Percentiles rank a stretch among this genome's conserved stretches.
Conservation (phyloP, 2,113 vertebrate genomes). For the Actinemys pallida region DNA sequence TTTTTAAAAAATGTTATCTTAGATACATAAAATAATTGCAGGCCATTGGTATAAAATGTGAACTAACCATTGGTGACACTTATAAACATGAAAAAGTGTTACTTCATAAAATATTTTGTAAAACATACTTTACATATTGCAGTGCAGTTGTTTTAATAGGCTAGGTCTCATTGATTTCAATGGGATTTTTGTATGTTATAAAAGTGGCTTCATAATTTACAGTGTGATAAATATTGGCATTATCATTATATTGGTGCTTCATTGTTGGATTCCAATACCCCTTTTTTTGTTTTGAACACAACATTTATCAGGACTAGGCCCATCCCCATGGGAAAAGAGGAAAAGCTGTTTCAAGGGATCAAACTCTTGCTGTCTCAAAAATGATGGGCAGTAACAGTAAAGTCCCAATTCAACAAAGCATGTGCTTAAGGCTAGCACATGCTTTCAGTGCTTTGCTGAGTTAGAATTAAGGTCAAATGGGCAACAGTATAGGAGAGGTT, state of each 20-base stretch:
- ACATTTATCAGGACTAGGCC: not conserved
- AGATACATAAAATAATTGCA: rapidly evolving
- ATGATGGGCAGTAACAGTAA: not conserved
- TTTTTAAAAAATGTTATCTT: not conserved
- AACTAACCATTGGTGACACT: not conserved
- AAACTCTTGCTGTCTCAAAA: not conserved
- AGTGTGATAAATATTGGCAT: not conserved
- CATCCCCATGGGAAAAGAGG: not conserved
- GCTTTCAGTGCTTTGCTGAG: slow-evolving; percentile 23
- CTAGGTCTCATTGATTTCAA: not conserved
- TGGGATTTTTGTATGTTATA: not conserved
- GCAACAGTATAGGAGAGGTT: not conserved
- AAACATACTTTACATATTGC: not conserved
- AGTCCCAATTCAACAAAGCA: not conserved
- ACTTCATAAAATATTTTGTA: not conserved
- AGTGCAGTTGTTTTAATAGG: not conserved
- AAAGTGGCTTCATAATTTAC: not conserved
- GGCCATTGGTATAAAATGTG: not conserved
- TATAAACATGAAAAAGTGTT: not conserved
- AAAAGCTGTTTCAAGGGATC: slow-evolving; percentile 2
- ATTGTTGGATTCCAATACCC: not conserved
- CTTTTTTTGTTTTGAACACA: not conserved
- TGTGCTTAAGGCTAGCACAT: not conserved
- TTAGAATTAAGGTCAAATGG: slow-evolving; percentile 11
- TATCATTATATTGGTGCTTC: not conserved